Conservation (phyloP, 2,113 vertebrate genomes). For the Brachypodius melanocephalos region DNA sequence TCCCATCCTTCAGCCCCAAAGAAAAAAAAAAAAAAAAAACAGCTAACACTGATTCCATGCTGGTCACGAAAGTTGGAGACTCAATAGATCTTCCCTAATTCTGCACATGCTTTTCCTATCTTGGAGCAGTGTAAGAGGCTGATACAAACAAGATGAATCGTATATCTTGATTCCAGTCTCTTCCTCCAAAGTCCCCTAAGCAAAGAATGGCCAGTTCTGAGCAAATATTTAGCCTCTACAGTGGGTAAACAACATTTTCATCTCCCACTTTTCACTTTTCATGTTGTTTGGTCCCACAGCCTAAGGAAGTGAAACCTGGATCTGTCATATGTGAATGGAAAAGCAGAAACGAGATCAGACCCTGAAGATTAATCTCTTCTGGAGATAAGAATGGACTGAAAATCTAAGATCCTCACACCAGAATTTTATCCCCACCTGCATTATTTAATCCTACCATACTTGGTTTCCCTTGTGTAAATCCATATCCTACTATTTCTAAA, state of each 20-base stretch:
- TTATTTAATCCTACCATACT: not conserved
- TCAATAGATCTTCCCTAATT: not conserved
- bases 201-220: not conserved
- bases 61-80: not conserved
- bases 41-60: not conserved
- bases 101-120: not conserved
- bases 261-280: not conserved
- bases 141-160: not conserved
- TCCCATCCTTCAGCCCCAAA: too few relatives aligned
- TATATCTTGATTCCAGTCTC: not conserved
- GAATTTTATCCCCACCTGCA: not conserved
- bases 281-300: not conserved
- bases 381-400: not conserved
- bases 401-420: not conserved
- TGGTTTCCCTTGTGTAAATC: not conserved
- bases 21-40: accelerated
- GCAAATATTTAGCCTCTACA: not conserved
- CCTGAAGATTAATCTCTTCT: not conserved
- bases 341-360: not conserved
- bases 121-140: not conserved
- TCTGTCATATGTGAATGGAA: not conserved
- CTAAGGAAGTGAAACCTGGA: not conserved
- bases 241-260: not conserved
- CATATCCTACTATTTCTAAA: not conserved
- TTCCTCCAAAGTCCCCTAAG: not conserved